phyloP scores from a whole-genome alignment of 2,888 invertebrate genomes.

The Erebia aethiops region DNA sequence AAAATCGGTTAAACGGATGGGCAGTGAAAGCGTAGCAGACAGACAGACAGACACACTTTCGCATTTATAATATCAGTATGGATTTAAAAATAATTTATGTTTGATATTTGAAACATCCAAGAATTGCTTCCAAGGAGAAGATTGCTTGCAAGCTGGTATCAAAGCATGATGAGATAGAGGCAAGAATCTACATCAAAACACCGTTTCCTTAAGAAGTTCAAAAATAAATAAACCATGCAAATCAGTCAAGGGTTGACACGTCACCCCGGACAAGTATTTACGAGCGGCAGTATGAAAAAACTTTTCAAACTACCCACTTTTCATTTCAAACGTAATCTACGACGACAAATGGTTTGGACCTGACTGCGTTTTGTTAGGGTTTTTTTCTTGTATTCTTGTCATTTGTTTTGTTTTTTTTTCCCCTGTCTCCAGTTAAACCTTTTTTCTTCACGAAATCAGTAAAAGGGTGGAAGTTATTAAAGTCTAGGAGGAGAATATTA shows the following conservation, averaged over 20 bases:
- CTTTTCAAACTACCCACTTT: slow-evolving; percentile 73
- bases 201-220: slow-evolving; percentile 11
- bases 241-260: slow-evolving; percentile 71
- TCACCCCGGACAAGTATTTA: slow-evolving; percentile 63
- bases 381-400: slow-evolving; percentile 30
- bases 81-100: too few species aligned
- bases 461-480: slow-evolving; percentile 49
- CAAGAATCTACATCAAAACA: slow-evolving; percentile 8
- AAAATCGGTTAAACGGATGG: too few species aligned
- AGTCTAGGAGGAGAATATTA: slow-evolving; percentile 21
- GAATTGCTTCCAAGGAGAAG: too few species aligned
- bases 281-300: slow-evolving; percentile 60
- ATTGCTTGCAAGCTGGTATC: too few species aligned
- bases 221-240: slow-evolving; percentile 50
- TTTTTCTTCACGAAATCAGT: slow-evolving; percentile 32
- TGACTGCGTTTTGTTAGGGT: slow-evolving; percentile 57
- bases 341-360: slow-evolving; percentile 71
- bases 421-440: slow-evolving; percentile 16
- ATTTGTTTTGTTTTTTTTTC: slow-evolving; percentile 28
- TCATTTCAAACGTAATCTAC: slow-evolving; percentile 79
- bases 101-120: too few species aligned
- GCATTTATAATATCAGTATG: too few species aligned
- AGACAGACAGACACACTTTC: too few species aligned
- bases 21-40: too few species aligned
- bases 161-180: too few species aligned